Percentiles rank a stretch among this genome's conserved stretches.
These are phyloP conservation scores for Drosophila varians DNA, from an alignment of 1,140 invertebrate species.

Conservation along the genomic window DNA sequence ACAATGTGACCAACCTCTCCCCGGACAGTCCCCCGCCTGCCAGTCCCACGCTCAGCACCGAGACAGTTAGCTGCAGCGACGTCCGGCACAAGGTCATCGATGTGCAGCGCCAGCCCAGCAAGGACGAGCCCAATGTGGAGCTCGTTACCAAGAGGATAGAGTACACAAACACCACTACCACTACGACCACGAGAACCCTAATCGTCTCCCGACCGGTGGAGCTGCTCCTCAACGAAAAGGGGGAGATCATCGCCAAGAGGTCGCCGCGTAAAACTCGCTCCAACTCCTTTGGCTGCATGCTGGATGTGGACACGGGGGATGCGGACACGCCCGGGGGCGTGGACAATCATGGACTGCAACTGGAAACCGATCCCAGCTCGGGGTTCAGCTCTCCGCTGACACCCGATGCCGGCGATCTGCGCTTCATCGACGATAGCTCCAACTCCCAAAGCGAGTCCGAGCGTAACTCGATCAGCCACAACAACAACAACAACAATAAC, in stretches of 20 bases:
- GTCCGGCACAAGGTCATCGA: slow-evolving; percentile 46
- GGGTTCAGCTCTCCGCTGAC: slow-evolving; percentile 49
- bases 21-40: slow-evolving; percentile 55
- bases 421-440: slow-evolving; percentile 79
- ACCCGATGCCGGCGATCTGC: slow-evolving; percentile 58
- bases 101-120: slow-evolving; percentile 47
- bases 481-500: slow-evolving; percentile 19
- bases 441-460: slow-evolving; percentile 76
- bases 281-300: slow-evolving; percentile 72
- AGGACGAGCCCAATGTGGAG: slow-evolving; percentile 31
- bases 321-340: background rate
- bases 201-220: slow-evolving; percentile 72
- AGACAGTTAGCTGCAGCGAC: slow-evolving; percentile 50
- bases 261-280: slow-evolving; percentile 63
- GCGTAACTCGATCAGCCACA: slow-evolving; percentile 55
- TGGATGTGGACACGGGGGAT: slow-evolving; percentile 46
- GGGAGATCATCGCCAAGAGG: slow-evolving; percentile 64
- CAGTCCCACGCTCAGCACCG: slow-evolving; percentile 60
- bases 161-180: slow-evolving; percentile 56
- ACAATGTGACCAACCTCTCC: slow-evolving; percentile 43
- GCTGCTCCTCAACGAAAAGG: slow-evolving; percentile 66
- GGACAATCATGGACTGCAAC: slow-evolving; percentile 35
- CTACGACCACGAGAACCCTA: slow-evolving; percentile 65
- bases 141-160: slow-evolving; percentile 55
- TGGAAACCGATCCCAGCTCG: slow-evolving; percentile 42